Percentiles rank a stretch among this genome's conserved stretches.
These are phyloP conservation scores for Adelognathus sp. DNA, from an alignment of 2,888 invertebrate species.

Conservation along the genomic window DNA sequence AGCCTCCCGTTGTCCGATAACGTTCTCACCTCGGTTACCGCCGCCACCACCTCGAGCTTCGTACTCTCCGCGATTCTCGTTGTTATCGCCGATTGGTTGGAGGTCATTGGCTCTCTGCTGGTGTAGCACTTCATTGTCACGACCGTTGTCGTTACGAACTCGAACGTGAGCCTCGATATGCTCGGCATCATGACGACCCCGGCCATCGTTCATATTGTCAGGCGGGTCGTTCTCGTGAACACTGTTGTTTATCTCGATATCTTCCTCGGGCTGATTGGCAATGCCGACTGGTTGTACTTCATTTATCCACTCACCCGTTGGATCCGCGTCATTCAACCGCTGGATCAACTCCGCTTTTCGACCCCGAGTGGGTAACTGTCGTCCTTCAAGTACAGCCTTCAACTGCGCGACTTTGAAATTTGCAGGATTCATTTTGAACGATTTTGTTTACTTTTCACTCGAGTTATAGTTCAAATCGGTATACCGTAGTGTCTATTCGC, in stretches of 20 bases:
- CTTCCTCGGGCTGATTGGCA: neutral
- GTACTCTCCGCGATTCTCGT: no score
- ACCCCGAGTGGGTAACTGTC: constrained; percentile 10
- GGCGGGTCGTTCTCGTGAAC: neutral
- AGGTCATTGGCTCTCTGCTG: no score
- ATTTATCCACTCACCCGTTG: constrained; percentile 25
- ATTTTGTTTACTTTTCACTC: neutral
- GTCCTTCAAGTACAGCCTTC: neutral
- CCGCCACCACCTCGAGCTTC: no score
- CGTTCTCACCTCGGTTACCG: neutral
- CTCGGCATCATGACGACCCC: neutral
- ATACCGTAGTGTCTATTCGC: neutral
- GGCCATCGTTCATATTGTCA: neutral
- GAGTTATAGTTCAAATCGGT: neutral
- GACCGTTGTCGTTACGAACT: no score
- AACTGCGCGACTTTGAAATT: constrained; percentile 5
- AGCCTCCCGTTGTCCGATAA: neutral
- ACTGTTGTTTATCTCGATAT: neutral
- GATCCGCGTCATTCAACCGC: constrained; percentile 27
- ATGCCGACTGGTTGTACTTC: constrained; percentile 5
- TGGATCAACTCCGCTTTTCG: constrained; percentile 39
- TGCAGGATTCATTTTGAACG: constrained; percentile 7
- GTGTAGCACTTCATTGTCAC: no score
- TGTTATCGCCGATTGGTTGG: no score
- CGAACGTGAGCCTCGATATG: no score